Percentiles rank a stretch among this genome's conserved stretches.
These are phyloP conservation scores for Collichthys lucidus DNA, from an alignment of 2,113 vertebrate species.

Conservation along the genomic window DNA sequence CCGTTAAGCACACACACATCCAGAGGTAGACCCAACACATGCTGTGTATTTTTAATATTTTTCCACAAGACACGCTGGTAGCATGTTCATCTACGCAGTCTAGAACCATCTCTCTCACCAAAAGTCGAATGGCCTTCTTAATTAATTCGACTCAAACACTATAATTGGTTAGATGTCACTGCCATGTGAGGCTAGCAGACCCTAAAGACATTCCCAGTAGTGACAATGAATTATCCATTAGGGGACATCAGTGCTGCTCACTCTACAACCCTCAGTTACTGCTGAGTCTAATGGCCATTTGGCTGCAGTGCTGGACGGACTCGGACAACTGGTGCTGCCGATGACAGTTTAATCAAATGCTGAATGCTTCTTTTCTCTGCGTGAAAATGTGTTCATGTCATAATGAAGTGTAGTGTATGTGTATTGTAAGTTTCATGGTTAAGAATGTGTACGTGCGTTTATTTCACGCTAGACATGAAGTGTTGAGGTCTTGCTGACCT, in stretches of 20 bases:
- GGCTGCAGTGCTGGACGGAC: constrained; percentile 42
- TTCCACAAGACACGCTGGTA: no score
- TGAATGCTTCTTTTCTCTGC: constrained; percentile 4
- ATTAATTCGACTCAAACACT: constrained; percentile 70
- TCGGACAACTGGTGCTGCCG: constrained; percentile 46
- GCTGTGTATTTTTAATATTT: background rate
- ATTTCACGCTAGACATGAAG: background rate
- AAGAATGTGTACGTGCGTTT: background rate
- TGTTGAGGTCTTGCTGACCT: constrained; percentile 13
- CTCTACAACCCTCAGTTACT: constrained; percentile 59
- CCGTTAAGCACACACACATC: background rate
- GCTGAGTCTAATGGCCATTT: constrained; percentile 72
- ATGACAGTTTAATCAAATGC: constrained; percentile 66
- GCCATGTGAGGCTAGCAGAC: constrained; percentile 45
- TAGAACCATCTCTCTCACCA: constrained; percentile 33
- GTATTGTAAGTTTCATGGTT: background rate
- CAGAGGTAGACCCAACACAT: background rate
- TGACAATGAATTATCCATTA: constrained; percentile 76
- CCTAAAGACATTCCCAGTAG: constrained; percentile 57
- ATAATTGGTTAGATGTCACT: constrained; percentile 65
- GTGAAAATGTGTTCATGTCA: constrained; percentile 2
- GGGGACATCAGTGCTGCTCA: constrained; percentile 60
- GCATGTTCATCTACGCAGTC: constrained; percentile 8
- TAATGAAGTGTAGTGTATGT: background rate
- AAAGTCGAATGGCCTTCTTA: constrained; percentile 54